These are phyloP conservation scores for Galeruca laticollis DNA, from an alignment of 2,888 invertebrate genomes.

Conservation along the genomic window DNA sequence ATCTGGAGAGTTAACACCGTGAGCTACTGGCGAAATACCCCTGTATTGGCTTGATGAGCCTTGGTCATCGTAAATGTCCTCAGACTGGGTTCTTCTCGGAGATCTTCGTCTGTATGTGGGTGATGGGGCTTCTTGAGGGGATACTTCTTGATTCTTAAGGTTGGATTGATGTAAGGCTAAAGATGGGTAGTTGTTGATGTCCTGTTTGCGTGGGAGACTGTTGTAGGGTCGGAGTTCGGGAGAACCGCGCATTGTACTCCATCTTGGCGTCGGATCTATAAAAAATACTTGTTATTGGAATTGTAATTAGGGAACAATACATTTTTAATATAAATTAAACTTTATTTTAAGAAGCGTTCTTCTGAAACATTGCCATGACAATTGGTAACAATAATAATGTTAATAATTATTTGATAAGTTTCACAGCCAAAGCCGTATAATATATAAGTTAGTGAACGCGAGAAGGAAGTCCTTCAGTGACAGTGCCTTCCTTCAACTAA, in stretches of 20 bases:
- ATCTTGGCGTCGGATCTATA: conserved; percentile 70
- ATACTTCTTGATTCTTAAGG: conserved; percentile 41
- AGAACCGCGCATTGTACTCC: conserved; percentile 69
- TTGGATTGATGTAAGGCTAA: conserved; percentile 57
- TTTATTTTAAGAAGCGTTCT: too few relatives aligned
- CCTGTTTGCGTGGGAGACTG: conserved; percentile 72
- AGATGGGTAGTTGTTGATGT: conserved; percentile 65
- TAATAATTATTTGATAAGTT: too few relatives aligned
- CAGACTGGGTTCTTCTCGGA: conserved; percentile 60
- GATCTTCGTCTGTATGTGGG: conserved; percentile 44
- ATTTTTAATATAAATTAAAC: too few relatives aligned
- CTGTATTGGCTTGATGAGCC: conserved; percentile 4
- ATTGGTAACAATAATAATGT: too few relatives aligned
- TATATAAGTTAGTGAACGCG: too few relatives aligned
- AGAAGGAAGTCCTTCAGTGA: too few relatives aligned
- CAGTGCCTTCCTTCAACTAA: too few relatives aligned
- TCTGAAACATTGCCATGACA: too few relatives aligned
- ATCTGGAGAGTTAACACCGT: conserved; percentile 11
- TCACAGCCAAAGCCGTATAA: too few relatives aligned
- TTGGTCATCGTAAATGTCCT: conserved; percentile 61
- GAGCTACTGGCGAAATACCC: not conserved
- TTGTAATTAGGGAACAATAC: too few relatives aligned
- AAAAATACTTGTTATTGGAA: conserved; percentile 37
- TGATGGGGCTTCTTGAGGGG: conserved; percentile 11
- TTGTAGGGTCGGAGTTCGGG: conserved; percentile 72